Base-by-base conservation (phyloP, 2,888 invertebrate species). In the Ochropleura leucogaster region DNA sequence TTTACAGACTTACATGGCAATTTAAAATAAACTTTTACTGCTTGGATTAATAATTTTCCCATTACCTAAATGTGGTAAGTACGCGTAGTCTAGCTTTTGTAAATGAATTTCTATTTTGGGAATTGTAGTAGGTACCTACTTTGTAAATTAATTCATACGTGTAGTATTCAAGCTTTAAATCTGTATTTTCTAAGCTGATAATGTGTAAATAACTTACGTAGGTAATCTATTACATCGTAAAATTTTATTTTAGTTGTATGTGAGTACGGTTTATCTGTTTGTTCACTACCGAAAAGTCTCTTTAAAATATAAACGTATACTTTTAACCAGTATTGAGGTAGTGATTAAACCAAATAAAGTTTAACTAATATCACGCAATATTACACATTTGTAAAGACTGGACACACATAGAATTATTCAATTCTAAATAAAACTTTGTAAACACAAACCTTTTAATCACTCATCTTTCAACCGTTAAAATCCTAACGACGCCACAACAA, bases 401-500 rank as follows among this genome's bases (percentile, higher is more conserved):
- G 20, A 10, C 0, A 53, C 30, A 74, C 42, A 46, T 9, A 49
- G 1, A 63, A 65, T 1, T 30, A 60, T 65, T 70, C 16, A 69
- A 69, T 69, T 62, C 46, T n/a, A 60, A 70, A 80, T 59, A 66
- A 72, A 64, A 70, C 57, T 53, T 42, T 12, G 55, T 72, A 60
- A 69, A 70, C 40, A 74, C 30, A 77, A 78, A 67, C 72, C 59
- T 74, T 80, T 74, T 79, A 81, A 84, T 78, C 72, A 74, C 63
- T 77, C 67, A 80, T 73, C 64, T 74, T 77, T 77, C 72, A 77
- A 67, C 66, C 68, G 69, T 78, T 82, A 77, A 81, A 84, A 76
- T 68, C 73, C 79, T 84, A 84, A 83, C 77, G 88, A 88, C 80
- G 76, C 83, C 68, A 69, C 66, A 77, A 86, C 79, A 77, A 82